Percentiles rank a stretch among this genome's conserved stretches.
These are phyloP conservation scores for Gymnothorax reevesii DNA, from an alignment of 2,797 vertebrate genomes.

Conservation along the genomic window DNA sequence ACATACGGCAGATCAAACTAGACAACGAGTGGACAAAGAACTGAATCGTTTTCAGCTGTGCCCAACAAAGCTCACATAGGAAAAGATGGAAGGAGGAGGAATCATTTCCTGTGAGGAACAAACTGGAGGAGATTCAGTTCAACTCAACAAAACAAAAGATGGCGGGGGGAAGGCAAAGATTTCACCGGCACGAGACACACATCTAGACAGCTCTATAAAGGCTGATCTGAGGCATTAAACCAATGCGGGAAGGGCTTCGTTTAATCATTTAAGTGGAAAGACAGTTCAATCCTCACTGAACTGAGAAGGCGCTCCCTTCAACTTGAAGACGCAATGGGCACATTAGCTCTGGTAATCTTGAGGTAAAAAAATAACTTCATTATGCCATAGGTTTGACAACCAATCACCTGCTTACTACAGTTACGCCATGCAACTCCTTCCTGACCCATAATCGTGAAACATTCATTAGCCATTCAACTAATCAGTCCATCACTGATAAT, in stretches of 20 bases:
- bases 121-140: constrained; percentile 13
- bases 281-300: neutral
- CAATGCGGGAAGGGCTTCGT: neutral
- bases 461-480: neutral
- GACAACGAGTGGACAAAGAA: constrained; percentile 41
- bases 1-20: constrained; percentile 70
- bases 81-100: constrained; percentile 25
- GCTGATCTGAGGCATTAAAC: neutral
- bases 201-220: neutral
- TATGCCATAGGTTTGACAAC: constrained; percentile 11
- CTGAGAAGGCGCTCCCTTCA: constrained; percentile 24
- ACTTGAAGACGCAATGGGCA: constrained; percentile 32
- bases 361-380: neutral
- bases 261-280: constrained; percentile 22
- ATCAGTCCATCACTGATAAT: constrained; percentile 19
- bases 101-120: constrained; percentile 55
- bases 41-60: constrained; percentile 42
- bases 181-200: neutral
- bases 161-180: constrained; percentile 39
- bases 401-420: neutral
- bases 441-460: neutral
- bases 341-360: constrained; percentile 30
- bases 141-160: constrained; percentile 28
- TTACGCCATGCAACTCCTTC: constrained; percentile 16
- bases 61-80: constrained; percentile 27